Conservation (phyloP, 2,888 invertebrate species). For the Amphipyra berbera region DNA sequence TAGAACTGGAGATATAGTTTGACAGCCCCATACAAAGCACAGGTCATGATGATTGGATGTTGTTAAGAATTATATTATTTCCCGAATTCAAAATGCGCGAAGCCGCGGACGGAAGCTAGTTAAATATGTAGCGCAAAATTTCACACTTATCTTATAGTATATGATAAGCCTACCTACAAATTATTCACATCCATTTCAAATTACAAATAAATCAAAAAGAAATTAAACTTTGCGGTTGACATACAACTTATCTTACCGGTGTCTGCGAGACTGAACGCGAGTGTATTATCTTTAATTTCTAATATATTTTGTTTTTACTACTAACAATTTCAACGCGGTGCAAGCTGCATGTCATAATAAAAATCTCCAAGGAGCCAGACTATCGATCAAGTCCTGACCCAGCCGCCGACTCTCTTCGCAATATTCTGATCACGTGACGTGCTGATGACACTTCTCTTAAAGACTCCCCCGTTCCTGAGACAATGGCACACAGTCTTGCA, state of each 20-base stretch:
- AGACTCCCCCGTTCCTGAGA: constrained; percentile 36
- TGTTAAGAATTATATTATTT: no score
- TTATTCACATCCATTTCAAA: constrained; percentile 11
- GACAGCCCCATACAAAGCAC: no score
- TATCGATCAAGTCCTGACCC: constrained; percentile 35
- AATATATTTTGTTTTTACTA: constrained; percentile 29
- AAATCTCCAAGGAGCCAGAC: constrained; percentile 19
- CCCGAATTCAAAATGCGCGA: no score
- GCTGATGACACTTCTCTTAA: constrained; percentile 58
- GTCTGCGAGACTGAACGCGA: constrained; percentile 27
- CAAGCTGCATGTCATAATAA: constrained; percentile 12
- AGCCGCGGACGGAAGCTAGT: no score
- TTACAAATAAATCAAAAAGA: constrained; percentile 19
- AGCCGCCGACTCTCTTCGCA: constrained; percentile 9
- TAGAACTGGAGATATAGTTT: no score
- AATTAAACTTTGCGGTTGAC: constrained; percentile 35
- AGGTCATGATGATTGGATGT: no score
- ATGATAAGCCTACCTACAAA: no score
- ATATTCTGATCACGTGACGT: constrained; percentile 61
- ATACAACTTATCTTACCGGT: constrained; percentile 36
- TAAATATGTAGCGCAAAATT: no score
- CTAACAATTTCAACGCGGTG: neutral
- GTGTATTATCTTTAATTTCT: constrained; percentile 34
- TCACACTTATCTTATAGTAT: no score
- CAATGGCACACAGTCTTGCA: constrained; percentile 43